Evolutionary conservation across 2,888 invertebrate species (phyloP).

Genomic region (Doris montereyensis): DNA sequence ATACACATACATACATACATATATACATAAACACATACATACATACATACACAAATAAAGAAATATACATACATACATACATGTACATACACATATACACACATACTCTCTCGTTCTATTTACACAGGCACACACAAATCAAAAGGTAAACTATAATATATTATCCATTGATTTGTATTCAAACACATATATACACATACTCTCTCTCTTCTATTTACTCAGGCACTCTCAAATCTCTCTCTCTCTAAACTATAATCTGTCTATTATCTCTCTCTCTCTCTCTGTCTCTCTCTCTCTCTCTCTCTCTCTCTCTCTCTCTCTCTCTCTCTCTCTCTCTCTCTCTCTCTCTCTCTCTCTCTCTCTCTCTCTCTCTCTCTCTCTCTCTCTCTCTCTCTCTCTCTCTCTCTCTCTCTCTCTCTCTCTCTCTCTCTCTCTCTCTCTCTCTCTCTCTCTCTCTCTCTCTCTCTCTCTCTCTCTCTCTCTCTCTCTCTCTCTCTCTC

Average conservation of each 20-base stretch:
- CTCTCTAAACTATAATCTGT: conserved; percentile 27
- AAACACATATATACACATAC: no score
- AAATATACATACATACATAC: no score
- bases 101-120: no score
- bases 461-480: background rate
- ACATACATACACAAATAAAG: no score
- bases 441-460: background rate
- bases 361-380: background rate
- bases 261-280: background rate
- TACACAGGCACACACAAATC: no score
- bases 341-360: background rate
- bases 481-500: background rate
- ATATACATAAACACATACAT: no score
- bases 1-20: no score
- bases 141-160: no score
- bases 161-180: no score
- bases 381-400: background rate
- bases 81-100: no score
- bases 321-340: background rate
- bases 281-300: conserved; percentile 3
- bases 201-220: no score
- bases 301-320: conserved; percentile 9
- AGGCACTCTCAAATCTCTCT: conserved; percentile 49
- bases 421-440: background rate
- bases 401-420: background rate